These are phyloP conservation scores for Quadroppia sp. DNA, from an alignment of 2,888 invertebrate species.

Conservation along the genomic window DNA sequence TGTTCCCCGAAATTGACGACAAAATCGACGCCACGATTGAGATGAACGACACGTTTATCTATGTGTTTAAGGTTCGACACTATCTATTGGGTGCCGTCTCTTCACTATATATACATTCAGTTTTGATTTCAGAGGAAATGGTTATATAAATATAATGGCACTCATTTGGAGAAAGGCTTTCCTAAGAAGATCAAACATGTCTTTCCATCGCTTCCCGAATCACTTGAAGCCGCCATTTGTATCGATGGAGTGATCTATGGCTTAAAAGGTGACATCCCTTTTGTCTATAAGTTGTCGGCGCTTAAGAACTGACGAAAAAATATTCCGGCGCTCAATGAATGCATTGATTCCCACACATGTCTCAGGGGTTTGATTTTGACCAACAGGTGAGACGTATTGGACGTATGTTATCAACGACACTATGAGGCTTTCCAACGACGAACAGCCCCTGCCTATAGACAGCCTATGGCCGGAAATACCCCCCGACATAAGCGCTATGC, in stretches of 20 bases:
- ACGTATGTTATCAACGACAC: neutral
- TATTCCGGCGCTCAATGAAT: neutral
- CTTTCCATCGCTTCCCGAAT: neutral
- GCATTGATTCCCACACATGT: neutral
- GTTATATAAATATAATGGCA: neutral
- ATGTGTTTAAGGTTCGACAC: neutral
- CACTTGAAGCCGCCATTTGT: neutral
- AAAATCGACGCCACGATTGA: neutral
- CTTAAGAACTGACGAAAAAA: neutral
- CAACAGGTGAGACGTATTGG: neutral
- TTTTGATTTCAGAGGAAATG: neutral
- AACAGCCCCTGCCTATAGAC: neutral
- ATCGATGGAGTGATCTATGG: neutral
- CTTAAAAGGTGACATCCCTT: neutral
- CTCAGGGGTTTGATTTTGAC: neutral
- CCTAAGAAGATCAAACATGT: conserved; percentile 19
- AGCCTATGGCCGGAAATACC: neutral
- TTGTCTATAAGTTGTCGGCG: neutral
- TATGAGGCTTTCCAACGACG: neutral
- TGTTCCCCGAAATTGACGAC: neutral
- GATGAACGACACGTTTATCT: neutral
- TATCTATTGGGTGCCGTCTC: too few relatives aligned
- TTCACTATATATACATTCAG: neutral
- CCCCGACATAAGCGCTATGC: neutral
- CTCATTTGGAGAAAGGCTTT: neutral